Base-by-base conservation (phyloP, 2,113 vertebrate species). In the Ictalurus punctatus region DNA sequence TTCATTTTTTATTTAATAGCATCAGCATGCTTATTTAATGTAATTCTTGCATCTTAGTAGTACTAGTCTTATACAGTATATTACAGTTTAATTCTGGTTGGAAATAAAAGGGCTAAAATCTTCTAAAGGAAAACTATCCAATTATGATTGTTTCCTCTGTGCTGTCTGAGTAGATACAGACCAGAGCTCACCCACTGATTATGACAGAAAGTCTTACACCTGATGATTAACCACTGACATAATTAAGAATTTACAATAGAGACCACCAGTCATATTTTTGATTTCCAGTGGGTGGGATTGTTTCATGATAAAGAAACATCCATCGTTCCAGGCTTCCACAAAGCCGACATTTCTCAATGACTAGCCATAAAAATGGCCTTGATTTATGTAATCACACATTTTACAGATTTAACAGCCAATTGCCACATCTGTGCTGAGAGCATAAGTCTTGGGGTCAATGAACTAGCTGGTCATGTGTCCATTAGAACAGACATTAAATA, bases 301-400 rank as follows among this genome's bases (percentile, higher is more conserved):
- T 30, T 52, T 84, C n/a, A 69, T 17, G 25, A 67, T 40, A 63
- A 25, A 63, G 12, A 67, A 84, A 7, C 13, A 40, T 16, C 56
- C 14, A 65, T 82, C 19, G 13, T 63, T 78, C 10, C 81, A 16
- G 58, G 9, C 34, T 83, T 61, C 23, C 44, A 16, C 21, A 44
- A 63, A 83, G 58, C 81, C 37, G 30, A 19, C 25, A 48, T 6
- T 69, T 69, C 16, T 52, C 63, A 52, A n/a, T 30, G 83, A 67
- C 83, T 19, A 27, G 13, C 25, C 40, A 84, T 65, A 65, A 84
- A 63, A 63, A 84, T 69, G 25, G 2, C 7, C 17, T 54, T 44
- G 44, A 54, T 85, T 85, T 44, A 69, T 67, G 61, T 61, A 67
- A 14, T 84, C 63, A 52, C 23, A 69, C 83, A 84, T 85, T 84